Percentiles rank a stretch among this genome's conserved stretches.
Conservation (phyloP, 2,113 vertebrate species). For the Naja naja region DNA sequence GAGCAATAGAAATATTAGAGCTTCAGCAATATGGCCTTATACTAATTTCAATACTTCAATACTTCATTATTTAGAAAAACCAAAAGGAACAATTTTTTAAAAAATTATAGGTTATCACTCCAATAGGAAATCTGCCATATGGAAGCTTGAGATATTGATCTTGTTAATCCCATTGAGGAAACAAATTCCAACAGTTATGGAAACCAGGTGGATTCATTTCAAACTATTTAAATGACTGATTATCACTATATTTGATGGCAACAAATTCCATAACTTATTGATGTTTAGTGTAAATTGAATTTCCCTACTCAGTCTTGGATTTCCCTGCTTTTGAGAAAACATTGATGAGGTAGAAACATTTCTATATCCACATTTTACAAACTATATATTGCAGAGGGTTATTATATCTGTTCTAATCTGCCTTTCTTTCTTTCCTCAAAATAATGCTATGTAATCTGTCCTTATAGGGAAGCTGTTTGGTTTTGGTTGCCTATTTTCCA, state of each 20-base stretch:
- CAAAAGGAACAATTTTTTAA: neutral
- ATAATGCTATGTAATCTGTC: neutral
- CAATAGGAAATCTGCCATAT: neutral
- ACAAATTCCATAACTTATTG: neutral
- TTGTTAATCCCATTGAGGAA: neutral
- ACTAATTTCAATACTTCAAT: neutral
- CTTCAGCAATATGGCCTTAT: neutral
- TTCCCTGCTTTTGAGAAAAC: neutral
- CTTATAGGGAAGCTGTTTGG: neutral
- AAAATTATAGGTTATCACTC: neutral
- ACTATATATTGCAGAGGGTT: neutral
- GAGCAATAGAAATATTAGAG: neutral
- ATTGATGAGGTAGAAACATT: neutral
- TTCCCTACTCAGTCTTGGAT: neutral
- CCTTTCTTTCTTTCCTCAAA: neutral
- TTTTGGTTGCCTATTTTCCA: neutral
- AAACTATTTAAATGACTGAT: neutral
- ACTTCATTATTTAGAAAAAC: neutral
- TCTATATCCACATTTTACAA: neutral
- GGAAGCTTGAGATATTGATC: neutral
- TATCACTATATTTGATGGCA: neutral
- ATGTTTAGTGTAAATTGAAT: neutral
- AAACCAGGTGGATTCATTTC: neutral
- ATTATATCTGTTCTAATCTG: neutral
- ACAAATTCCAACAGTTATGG: neutral